These are phyloP conservation scores for Eulacestoma nigropectus DNA, from an alignment of 2,113 vertebrate genomes.

Conservation along the genomic window DNA sequence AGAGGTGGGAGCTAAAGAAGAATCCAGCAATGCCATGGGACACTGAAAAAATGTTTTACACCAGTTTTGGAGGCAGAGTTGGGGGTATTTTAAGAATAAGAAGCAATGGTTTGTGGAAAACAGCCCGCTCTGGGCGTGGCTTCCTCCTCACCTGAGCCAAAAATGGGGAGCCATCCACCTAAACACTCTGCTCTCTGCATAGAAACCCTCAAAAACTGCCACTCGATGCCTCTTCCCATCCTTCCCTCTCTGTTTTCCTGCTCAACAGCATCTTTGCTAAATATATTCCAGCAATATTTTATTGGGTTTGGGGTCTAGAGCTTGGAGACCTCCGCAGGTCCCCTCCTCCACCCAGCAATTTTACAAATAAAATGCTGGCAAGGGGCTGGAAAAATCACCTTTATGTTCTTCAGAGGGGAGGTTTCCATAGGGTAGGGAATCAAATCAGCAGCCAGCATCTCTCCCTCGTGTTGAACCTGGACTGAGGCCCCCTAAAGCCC, in stretches of 20 bases:
- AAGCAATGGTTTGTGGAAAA: neutral
- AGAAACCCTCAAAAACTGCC: neutral
- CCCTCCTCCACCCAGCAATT: neutral
- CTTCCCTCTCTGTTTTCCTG: neutral
- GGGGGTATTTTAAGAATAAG: neutral
- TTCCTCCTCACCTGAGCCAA: neutral
- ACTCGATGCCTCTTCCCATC: fast-evolving
- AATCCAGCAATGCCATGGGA: neutral
- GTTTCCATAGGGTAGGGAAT: neutral
- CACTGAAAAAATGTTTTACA: neutral
- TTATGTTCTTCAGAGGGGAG: neutral
- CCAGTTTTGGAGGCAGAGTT: neutral
- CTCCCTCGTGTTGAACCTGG: fast-evolving
- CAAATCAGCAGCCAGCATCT: neutral
- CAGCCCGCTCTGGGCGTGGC: neutral
- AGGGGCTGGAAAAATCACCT: neutral
- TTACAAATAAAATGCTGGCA: neutral
- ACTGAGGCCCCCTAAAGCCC: fast-evolving
- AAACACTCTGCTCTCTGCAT: neutral
- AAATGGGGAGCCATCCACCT: neutral
- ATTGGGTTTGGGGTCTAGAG: neutral
- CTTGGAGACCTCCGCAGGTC: neutral
- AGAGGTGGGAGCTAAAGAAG: neutral
- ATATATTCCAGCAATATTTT: neutral
- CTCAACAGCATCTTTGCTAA: neutral